These are phyloP conservation scores for Philotrypesis tridentata DNA, from an alignment of 1,140 invertebrate genomes.

Conservation along the genomic window DNA sequence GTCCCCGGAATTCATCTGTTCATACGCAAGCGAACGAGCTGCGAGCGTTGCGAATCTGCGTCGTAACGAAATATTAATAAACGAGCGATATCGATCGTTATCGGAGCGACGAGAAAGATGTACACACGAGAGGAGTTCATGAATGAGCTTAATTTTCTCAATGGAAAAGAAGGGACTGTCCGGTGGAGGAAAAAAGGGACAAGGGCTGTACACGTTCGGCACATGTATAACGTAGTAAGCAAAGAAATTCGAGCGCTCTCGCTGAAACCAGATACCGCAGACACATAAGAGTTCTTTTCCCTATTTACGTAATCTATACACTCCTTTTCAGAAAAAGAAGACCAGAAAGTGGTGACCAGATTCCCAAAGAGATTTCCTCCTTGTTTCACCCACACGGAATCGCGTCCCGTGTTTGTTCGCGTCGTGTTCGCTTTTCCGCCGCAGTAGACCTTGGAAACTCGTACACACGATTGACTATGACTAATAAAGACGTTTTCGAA, in stretches of 20 bases:
- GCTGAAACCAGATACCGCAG: constrained; percentile 51
- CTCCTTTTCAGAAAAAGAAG: constrained; percentile 44
- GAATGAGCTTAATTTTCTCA: constrained; percentile 23
- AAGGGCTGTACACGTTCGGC: constrained; percentile 19
- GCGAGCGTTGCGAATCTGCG: too few relatives aligned
- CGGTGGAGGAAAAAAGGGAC: constrained; percentile 16
- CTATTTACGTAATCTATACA: constrained; percentile 61
- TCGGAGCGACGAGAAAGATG: neutral
- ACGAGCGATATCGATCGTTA: too few relatives aligned
- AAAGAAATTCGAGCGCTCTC: constrained; percentile 28
- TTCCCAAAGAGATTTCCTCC: constrained; percentile 20
- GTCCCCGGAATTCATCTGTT: too few relatives aligned
- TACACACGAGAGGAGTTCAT: neutral
- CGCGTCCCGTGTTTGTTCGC: too few relatives aligned
- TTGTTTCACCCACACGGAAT: neutral
- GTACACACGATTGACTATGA: too few relatives aligned
- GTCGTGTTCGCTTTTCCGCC: neutral
- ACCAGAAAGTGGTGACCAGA: constrained; percentile 44
- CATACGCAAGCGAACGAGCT: too few relatives aligned
- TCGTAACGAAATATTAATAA: too few relatives aligned
- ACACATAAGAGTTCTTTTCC: constrained; percentile 39
- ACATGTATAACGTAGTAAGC: constrained; percentile 9
- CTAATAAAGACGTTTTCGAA: too few relatives aligned
- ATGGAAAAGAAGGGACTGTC: constrained; percentile 33
- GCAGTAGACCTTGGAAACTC: neutral